Conservation (phyloP, 2,888 invertebrate genomes). For the Pheosia tremula region DNA sequence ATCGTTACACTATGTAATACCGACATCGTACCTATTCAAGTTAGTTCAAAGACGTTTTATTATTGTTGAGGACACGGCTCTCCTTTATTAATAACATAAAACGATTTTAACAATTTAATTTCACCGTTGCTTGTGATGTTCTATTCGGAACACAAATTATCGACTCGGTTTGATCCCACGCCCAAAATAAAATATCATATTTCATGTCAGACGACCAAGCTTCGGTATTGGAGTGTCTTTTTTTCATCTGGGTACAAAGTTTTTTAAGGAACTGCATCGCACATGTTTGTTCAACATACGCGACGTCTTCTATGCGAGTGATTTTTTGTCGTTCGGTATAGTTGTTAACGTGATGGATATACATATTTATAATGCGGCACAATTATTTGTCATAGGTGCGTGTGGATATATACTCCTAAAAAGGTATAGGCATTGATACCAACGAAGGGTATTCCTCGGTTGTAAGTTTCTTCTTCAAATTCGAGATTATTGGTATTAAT, state of each 20-base stretch:
- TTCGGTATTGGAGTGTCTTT: constrained; percentile 77
- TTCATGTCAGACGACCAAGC: constrained; percentile 80
- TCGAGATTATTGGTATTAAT: background rate
- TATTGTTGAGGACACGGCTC: constrained; percentile 50
- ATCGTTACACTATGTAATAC: constrained; percentile 49
- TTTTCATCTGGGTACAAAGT: constrained; percentile 68
- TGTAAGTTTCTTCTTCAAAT: background rate
- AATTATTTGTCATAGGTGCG: constrained; percentile 2
- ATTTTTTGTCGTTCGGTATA: constrained; percentile 49
- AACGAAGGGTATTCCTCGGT: too few species aligned
- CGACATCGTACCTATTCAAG: constrained; percentile 38
- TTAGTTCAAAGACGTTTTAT: constrained; percentile 53
- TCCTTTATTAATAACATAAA: constrained; percentile 68
- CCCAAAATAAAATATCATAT: constrained; percentile 85
- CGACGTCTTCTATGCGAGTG: constrained; percentile 59
- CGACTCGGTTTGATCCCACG: constrained; percentile 83
- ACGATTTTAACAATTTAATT: constrained; percentile 75
- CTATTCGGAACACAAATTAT: constrained; percentile 80
- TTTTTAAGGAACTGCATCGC: constrained; percentile 80
- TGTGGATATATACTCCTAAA: too few species aligned
- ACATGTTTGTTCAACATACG: constrained; percentile 80
- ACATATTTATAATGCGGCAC: constrained; percentile 18
- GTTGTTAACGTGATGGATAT: constrained; percentile 23
- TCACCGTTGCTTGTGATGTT: constrained; percentile 73
- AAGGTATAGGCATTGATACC: too few species aligned